phyloP scores from a whole-genome alignment of 2,888 invertebrate species.

The Chrysomela aeneicollis region DNA sequence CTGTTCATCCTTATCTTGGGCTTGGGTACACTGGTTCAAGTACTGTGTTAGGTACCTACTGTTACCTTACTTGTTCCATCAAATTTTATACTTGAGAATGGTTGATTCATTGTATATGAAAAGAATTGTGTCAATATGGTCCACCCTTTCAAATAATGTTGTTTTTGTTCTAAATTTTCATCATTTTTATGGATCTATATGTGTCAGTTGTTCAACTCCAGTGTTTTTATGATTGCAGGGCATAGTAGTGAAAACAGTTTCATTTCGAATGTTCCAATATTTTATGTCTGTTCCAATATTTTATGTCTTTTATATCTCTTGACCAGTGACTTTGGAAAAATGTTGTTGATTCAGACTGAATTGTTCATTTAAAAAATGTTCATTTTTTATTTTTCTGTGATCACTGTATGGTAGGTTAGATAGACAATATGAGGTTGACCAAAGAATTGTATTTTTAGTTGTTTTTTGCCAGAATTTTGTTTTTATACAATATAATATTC shows the following conservation, averaged over 20 bases:
- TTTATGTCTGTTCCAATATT: neutral
- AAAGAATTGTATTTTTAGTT: conserved; percentile 10
- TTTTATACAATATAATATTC: conserved; percentile 9
- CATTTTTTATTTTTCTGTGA: neutral
- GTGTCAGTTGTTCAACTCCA: conserved; percentile 13
- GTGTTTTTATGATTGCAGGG: conserved; percentile 11
- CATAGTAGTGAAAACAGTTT: no score
- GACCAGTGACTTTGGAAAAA: conserved; percentile 5
- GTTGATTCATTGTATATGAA: conserved; percentile 2
- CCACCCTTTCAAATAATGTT: conserved; percentile 8
- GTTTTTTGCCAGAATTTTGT: conserved; percentile 3
- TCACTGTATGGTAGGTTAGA: neutral
- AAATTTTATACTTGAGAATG: neutral
- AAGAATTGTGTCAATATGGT: conserved; percentile 4
- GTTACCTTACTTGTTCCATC: no score
- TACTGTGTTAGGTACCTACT: no score
- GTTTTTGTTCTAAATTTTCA: conserved; percentile 11
- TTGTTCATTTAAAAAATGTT: neutral
- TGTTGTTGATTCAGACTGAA: conserved; percentile 11
- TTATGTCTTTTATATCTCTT: neutral
- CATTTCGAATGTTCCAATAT: no score
- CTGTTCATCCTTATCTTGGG: no score
- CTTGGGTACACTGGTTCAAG: no score
- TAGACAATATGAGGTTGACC: neutral
- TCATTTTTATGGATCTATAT: conserved; percentile 10